phyloP scores from a whole-genome alignment of 2,797 vertebrate genomes.

The Melopsittacus undulatus region DNA sequence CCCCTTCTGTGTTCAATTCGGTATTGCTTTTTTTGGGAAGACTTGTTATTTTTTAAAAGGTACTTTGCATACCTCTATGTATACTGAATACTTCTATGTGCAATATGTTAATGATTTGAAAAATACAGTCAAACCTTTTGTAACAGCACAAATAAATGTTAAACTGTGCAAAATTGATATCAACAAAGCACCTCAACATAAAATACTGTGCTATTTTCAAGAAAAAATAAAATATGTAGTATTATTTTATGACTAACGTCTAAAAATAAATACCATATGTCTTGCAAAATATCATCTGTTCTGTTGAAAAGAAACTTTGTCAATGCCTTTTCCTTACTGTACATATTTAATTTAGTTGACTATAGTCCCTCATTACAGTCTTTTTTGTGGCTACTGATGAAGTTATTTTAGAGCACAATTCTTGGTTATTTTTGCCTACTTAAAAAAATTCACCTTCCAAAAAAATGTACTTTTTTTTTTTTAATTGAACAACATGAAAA shows the following conservation, averaged over 20 bases:
- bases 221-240: slow-evolving; percentile 27
- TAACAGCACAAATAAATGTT: not conserved
- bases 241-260: slow-evolving; percentile 6
- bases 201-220: slow-evolving; percentile 10
- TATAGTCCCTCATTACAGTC: not conserved
- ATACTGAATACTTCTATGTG: not conserved
- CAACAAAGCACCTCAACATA: not conserved
- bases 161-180: not conserved
- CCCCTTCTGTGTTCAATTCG: not conserved
- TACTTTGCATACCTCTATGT: not conserved
- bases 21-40: not conserved
- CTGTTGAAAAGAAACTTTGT: not conserved
- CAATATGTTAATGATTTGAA: not conserved
- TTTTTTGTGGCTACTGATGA: not conserved
- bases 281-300: slow-evolving; percentile 20
- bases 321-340: not conserved
- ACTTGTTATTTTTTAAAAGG: not conserved
- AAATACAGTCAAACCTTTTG: not conserved
- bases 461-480: not conserved
- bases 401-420: not conserved
- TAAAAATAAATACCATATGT: slow-evolving; percentile 47
- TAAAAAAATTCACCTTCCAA: not conserved
- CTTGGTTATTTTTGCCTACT: not conserved
- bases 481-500: not conserved
- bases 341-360: not conserved